Base-by-base conservation (phyloP, 1,140 invertebrate species). In the Cherax quadricarinatus region DNA sequence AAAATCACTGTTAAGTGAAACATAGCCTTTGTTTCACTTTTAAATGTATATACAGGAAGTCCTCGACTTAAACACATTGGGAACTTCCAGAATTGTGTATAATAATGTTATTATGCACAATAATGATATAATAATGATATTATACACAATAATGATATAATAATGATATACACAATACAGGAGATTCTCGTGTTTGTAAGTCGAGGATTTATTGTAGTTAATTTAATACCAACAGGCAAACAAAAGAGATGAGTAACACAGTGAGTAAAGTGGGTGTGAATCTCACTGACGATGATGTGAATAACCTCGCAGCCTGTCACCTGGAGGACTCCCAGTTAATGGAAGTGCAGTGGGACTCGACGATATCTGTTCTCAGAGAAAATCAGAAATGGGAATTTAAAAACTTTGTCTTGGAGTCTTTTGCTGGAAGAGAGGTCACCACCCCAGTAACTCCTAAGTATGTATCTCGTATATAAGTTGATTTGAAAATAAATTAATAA, bases 291-390 rank as follows among this genome's bases (percentile, higher is more conserved):
- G 96, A 96, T 92, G 96, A 98, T 91, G 97, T 98, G 79, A 98
- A 97, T 94, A 95, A 96, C 49, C 95, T 98, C 93, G 97, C 97
- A 3, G 96, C 96, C n/a, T 95, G 96, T 89, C 97, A 98, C 94
- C 97, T 98, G 95, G 97, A 98, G 94, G 96, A 97, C 93, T 97
- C 97, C 93, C 97, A 97, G 94, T 94, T 98, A 94, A 95, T 97
- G n/a, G 96, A 97, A 86, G 97, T 97, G 30, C 96, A 97, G 81
- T 98, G 97, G 97, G 96, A 97, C 88, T 97, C 96, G 75, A 96
- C 97, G 94, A 95, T 98, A 7, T 96, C 97, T 94, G 96, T 96
- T n/a, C 95, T 97, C 49, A 96, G 96, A 94, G 96, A 97, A 92
- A 96, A 96, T 79, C 97, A 98, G 95, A 96, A 96, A 89, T 95